Conservation (phyloP, 2,113 vertebrate genomes). For the Centropristis striata region DNA sequence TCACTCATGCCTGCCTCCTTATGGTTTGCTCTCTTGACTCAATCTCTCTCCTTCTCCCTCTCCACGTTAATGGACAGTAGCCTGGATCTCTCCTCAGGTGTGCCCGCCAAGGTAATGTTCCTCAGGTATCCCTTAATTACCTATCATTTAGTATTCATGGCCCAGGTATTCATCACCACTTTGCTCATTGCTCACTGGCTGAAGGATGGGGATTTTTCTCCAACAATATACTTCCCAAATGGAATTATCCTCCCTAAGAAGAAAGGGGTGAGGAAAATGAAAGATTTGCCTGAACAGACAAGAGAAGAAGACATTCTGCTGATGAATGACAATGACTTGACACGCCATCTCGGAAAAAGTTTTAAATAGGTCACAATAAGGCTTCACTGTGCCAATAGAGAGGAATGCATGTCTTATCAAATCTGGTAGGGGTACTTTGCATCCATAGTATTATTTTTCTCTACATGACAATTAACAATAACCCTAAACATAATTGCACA, state of each 20-base stretch:
- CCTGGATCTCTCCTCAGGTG: conserved; percentile 66
- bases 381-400: neutral
- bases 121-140: conserved; percentile 83
- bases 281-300: conserved; percentile 37
- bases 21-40: conserved; percentile 42
- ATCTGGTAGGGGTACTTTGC: neutral
- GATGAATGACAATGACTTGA: conserved; percentile 60
- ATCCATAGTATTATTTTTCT: conserved; percentile 10
- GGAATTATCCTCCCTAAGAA: conserved; percentile 39
- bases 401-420: conserved; percentile 32
- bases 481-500: conserved; percentile 38
- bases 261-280: conserved; percentile 34
- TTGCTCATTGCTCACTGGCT: conserved; percentile 56
- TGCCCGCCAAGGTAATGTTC: conserved; percentile 73
- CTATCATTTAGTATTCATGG: conserved; percentile 83
- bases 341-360: conserved; percentile 30
- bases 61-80: conserved; percentile 64
- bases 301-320: conserved; percentile 20
- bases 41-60: conserved; percentile 30
- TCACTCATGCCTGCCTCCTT: conserved; percentile 66
- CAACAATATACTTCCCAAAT: conserved; percentile 51
- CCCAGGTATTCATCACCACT: conserved; percentile 72
- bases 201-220: conserved; percentile 51
- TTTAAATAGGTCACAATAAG: conserved; percentile 55
- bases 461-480: conserved; percentile 46